Evolutionary conservation across 2,797 vertebrate species (phyloP).

Genomic region (Sebastes diaconus): DNA sequence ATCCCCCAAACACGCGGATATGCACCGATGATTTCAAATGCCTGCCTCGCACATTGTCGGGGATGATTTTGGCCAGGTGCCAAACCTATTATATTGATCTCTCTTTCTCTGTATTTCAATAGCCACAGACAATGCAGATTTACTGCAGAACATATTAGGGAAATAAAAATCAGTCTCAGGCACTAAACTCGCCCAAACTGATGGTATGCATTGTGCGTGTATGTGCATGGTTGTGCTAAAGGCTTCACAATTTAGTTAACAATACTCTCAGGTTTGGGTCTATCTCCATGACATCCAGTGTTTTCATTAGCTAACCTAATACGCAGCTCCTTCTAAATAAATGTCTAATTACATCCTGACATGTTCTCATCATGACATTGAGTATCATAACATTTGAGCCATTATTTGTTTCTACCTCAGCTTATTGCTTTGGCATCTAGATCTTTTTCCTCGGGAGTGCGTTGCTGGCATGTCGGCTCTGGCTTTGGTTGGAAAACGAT

Average conservation of each 20-base stretch:
- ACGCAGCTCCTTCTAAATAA: constrained; percentile 48
- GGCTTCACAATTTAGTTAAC: constrained; percentile 44
- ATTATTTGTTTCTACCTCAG: constrained; percentile 66
- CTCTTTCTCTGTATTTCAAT: constrained; percentile 86
- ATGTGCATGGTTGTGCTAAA: constrained; percentile 18
- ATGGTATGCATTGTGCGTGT: constrained; percentile 47
- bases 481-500: constrained; percentile 78
- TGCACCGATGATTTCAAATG: constrained; percentile 85
- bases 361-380: constrained; percentile 71
- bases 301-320: constrained; percentile 55
- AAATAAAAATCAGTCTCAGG: constrained; percentile 79
- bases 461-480: constrained; percentile 75
- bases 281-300: constrained; percentile 35
- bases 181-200: constrained; percentile 67
- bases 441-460: constrained; percentile 74
- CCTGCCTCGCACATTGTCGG: constrained; percentile 83
- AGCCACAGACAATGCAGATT: constrained; percentile 85
- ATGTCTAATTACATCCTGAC: constrained; percentile 71
- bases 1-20: constrained; percentile 84
- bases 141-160: constrained; percentile 85
- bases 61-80: constrained; percentile 83
- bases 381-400: constrained; percentile 73
- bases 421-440: constrained; percentile 81
- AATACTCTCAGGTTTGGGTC: constrained; percentile 38
- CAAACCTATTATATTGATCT: constrained; percentile 89